Base-by-base conservation (phyloP, 2,888 invertebrate genomes). In the Scaptomyza reducta region DNA sequence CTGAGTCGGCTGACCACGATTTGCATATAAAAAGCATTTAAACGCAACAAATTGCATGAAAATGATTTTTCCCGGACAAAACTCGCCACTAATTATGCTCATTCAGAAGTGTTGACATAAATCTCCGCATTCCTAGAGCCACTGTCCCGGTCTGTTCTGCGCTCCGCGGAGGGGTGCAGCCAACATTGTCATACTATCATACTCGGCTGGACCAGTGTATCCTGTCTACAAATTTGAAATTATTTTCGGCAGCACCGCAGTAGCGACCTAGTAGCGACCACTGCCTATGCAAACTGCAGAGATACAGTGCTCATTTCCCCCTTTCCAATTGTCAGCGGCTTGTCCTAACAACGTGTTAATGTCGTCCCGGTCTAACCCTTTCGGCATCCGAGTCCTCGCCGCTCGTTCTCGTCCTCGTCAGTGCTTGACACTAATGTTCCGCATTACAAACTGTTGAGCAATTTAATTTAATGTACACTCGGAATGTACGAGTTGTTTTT, bases 371-470 rank as follows among this genome's bases (percentile, higher is more conserved):
- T 73, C 70, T 79, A 82, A 84, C 88, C 78, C 80, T 83, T 82
- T 66, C 56, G 55, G 44, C 25, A 22, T 33, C 14, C 22, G 49
- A 33, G 56, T 62, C 61, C 65, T 73, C 25, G 42, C 56, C 46
- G 35, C 71, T 65, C 29, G 45, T 56, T 13, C 51, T 50, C 16
- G 10, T 55, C 44, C 50, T 72, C 79, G 72, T 79, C 87, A 84
- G 56, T 63, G 82, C 83, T 82, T 89, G 89, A 88, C 89, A 84
- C 84, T 89, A 90, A 89, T 90, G 90, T 87, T 80, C 89, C 88
- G 89, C 89, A 89, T 90, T 90, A 89, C 90, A 90, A 90, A 90
- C 89, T 90, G 90, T 89, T 88, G 89, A 90, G 89, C 89, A 90
- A 89, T 90, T 90, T 89, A 89, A 89, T 89, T 90, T 90, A 89